These are phyloP conservation scores for Teleogryllus oceanicus DNA, from an alignment of 2,888 invertebrate species.

Conservation along the genomic window DNA sequence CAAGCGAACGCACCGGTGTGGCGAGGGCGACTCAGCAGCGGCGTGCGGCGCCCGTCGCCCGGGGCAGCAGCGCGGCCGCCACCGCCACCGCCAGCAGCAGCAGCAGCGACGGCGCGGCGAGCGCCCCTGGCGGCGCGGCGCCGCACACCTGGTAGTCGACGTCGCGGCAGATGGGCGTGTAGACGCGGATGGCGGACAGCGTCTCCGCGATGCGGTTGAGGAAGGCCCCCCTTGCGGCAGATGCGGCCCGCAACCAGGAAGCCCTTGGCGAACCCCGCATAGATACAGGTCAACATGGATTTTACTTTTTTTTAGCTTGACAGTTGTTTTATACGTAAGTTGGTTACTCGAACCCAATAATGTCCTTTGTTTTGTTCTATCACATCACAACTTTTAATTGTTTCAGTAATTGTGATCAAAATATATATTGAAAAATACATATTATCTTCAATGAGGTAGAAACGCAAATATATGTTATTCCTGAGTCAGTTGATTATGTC, in stretches of 20 bases:
- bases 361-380: no score
- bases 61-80: background rate
- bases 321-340: no score
- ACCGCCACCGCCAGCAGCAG: background rate
- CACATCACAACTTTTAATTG: no score
- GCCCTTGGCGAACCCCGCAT: conserved; percentile 42
- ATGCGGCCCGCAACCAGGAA: no score
- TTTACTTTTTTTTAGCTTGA: no score
- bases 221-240: conserved; percentile 43
- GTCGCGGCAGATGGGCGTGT: conserved; percentile 37
- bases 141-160: conserved; percentile 26
- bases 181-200: conserved; percentile 42
- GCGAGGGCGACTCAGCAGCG: background rate
- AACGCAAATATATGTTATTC: no score
- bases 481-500: no score
- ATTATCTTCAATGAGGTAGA: no score
- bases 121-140: conserved; percentile 1
- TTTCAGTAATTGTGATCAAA: no score
- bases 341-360: no score
- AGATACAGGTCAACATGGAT: no score
- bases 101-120: background rate
- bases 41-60: background rate
- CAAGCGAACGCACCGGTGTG: background rate
- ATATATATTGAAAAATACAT: no score
- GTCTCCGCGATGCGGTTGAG: conserved; percentile 43